phyloP scores from a whole-genome alignment of 1,140 invertebrate genomes.

The Bombus terrestris region DNA sequence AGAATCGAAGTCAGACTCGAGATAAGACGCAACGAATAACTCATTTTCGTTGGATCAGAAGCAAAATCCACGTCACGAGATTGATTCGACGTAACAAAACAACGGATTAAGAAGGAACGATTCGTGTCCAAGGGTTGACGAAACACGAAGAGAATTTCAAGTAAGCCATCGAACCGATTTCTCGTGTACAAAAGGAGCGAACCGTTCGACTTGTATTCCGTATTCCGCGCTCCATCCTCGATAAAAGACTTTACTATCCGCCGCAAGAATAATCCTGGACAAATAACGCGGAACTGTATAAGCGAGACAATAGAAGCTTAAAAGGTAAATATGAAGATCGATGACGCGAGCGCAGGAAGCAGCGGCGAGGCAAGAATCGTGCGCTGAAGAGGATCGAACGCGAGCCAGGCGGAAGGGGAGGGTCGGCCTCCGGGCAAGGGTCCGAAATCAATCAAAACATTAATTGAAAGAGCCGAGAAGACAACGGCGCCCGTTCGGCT shows the following conservation, averaged over 20 bases:
- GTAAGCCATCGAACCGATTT: neutral
- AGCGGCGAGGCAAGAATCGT: constrained; percentile 41
- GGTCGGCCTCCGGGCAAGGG: constrained; percentile 63
- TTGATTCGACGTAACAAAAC: neutral
- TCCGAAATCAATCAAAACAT: constrained; percentile 83
- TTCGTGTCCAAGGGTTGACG: no score
- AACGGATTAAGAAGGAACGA: neutral
- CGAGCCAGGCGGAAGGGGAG: constrained; percentile 50
- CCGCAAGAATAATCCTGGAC: constrained; percentile 15
- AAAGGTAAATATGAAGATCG: constrained; percentile 58
- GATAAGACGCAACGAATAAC: no score
- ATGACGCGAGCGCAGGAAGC: constrained; percentile 28
- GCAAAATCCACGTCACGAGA: no score
- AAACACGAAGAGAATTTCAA: neutral
- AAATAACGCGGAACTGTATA: constrained; percentile 30
- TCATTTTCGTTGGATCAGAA: no score
- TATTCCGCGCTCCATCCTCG: no score
- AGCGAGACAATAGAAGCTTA: constrained; percentile 28
- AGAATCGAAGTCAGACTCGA: no score
- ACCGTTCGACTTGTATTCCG: neutral
- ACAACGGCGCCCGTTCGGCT: constrained; percentile 76
- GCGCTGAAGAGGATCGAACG: constrained; percentile 32
- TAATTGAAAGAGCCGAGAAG: constrained; percentile 83
- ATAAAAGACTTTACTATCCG: neutral
- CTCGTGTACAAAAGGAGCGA: neutral